Evolutionary conservation across 2,888 invertebrate genomes (phyloP), one percentile per base, ranked within the genome.

Genomic region (Selenia dentaria): DNA sequence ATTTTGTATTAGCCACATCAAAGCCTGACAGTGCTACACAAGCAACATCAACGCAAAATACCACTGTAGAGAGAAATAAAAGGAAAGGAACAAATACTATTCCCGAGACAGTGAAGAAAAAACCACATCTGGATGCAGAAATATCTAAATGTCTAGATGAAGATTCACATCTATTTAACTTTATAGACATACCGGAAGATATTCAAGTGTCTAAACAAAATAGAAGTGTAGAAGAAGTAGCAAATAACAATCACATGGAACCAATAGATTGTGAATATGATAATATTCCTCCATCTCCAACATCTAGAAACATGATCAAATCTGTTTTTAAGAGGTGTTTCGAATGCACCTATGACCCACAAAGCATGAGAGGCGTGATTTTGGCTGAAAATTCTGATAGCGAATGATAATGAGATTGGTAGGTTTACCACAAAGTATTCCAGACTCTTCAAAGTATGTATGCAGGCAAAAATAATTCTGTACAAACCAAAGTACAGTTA

Each of bases 1-100:
- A 94, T 65, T 94, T 97, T 71, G 94, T 97, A 0, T 90, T 97
- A 60, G 96, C 97, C 4, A 97, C 96, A 0, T 81, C 95, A 27
- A 94, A 93, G 67, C 92, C 92, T 2, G 92, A 93, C 42, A 83
- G 73, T 71, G 74, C 83, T 34, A 76, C 81, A 14, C 83, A 74
- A 69, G 71, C 64, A 25, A 64, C 80, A 29, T 70, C 88, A 43
- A 80, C 84, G 61, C 85, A 83, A 59, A 78, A 88, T 39, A 91
- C 84, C 2, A 82, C 84, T 25, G 52, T 68, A 41, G 65, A 74
- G 44, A 76, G 72, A 63, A 70, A 54, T 52, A 78, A 79, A 67
- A 58, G 84, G 58, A 79, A 79, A 70, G 70, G 74, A 12, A 52
- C 54, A 6, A 72, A 53, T 41, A 48, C 35, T 16, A 59, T 43